Base-by-base conservation (phyloP, 2,113 vertebrate genomes). In the Psittacara wagleri region DNA sequence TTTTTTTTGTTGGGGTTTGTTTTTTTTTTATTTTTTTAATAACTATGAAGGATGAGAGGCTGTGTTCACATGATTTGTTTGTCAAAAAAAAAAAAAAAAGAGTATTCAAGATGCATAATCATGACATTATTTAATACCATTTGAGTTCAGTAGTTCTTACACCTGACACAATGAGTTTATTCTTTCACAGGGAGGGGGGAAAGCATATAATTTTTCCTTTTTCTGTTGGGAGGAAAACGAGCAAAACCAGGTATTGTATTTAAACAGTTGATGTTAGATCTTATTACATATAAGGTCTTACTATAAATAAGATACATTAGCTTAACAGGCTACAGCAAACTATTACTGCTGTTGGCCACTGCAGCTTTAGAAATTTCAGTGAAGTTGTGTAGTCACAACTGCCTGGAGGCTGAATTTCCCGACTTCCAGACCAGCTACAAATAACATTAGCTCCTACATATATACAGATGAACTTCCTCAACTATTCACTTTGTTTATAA, bases 191-290 rank as follows among this genome's bases (percentile, higher is more conserved):
- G 25, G 17, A 41, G 10, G 1, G 3, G 11, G 8, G 16, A 6
- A 3, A 57, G 7, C 13, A 23, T 10, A n/a, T 46, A 2, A 31
- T 51, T 70, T 55, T 9, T 37, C 11, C 37, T 43, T 57, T 55
- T 55, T 31, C 29, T n/a, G 17, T 13, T 48, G 23, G 1, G 0
- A 7, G 1, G 16, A 2, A 31, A 20, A 6, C 2, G n/a, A 11
- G 8, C 7, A 70, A 24, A 13, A 76, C 14, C 2, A 46, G 10
- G 7, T 19, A 49, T 13, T 18, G 11, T 44, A 66, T 46, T 88
- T 75, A 9, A 83, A 46, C 31, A 85, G 29, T 1, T 52, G 16
- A 37, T 33, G 7, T 51, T 51, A 46, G 24, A 51, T 23, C 17
- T 81, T 43, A 52, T 15, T 66, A 59, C 17, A 80, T 57, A 44